Conservation (phyloP, 2,888 invertebrate species). For the Strigamia crassipes region DNA sequence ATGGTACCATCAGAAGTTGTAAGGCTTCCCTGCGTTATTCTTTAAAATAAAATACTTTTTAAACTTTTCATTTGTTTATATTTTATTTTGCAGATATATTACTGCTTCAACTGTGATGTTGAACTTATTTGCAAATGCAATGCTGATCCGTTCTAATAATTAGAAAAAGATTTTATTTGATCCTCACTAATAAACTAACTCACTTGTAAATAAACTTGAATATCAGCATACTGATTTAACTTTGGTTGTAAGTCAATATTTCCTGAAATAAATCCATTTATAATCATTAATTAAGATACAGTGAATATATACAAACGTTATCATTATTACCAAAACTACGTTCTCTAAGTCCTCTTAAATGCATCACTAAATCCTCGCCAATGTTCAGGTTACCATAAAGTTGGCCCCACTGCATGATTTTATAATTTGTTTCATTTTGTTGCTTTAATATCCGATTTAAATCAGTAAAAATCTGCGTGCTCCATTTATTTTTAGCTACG, state of each 20-base stretch:
- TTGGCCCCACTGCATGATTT: slow-evolving; percentile 66
- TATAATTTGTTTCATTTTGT: not conserved
- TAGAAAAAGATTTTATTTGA: too few species aligned
- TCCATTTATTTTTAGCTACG: not conserved
- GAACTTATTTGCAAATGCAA: slow-evolving; percentile 65
- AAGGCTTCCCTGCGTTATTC: slow-evolving; percentile 52
- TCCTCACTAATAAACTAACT: not conserved
- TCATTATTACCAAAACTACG: slow-evolving; percentile 39
- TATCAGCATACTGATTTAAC: not conserved
- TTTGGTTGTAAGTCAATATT: not conserved
- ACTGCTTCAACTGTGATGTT: slow-evolving; percentile 66
- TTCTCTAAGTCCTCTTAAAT: slow-evolving; percentile 64
- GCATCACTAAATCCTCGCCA: slow-evolving; percentile 60
- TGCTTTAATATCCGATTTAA: not conserved
- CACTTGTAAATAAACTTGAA: not conserved
- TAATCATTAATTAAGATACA: not conserved
- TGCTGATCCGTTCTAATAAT: slow-evolving; percentile 64
- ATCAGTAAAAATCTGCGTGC: not conserved
- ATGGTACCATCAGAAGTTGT: slow-evolving; percentile 53
- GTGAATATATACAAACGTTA: too few species aligned
- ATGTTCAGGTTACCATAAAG: slow-evolving; percentile 64
- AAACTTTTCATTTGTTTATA: not conserved
- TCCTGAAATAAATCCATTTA: not conserved
- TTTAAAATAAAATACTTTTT: slow-evolving; percentile 46
- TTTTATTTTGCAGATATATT: slow-evolving; percentile 55